phyloP scores from a whole-genome alignment of 2,888 invertebrate genomes.

The Phaedon cochleariae region DNA sequence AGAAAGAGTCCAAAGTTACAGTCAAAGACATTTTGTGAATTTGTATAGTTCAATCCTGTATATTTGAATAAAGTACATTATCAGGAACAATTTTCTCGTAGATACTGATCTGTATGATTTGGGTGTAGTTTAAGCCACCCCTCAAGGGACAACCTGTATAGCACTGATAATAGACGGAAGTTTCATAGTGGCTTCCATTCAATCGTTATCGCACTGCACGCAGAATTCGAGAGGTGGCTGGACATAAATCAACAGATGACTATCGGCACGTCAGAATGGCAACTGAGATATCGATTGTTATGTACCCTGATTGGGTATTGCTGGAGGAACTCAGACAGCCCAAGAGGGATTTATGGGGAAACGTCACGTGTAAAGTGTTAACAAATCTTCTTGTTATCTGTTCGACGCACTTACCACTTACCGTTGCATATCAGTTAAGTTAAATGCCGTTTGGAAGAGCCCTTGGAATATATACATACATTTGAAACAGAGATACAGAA shows the following conservation, averaged over 20 bases:
- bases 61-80: too few species aligned
- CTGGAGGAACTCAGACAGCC: neutral
- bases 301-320: conserved; percentile 23
- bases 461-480: too few species aligned
- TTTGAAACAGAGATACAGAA: too few species aligned
- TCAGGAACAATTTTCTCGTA: too few species aligned
- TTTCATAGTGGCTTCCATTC: neutral
- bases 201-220: neutral
- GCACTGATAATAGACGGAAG: neutral
- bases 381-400: neutral
- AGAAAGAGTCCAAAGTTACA: too few species aligned
- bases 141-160: too few species aligned
- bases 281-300: conserved; percentile 32
- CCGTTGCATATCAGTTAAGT: neutral
- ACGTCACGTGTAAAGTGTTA: neutral
- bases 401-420: neutral
- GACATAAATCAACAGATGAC: conserved; percentile 37
- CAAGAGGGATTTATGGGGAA: neutral
- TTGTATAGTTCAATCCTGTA: too few species aligned
- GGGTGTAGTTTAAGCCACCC: too few species aligned
- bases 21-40: too few species aligned
- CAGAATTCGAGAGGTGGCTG: conserved; percentile 17
- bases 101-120: too few species aligned
- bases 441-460: too few species aligned
- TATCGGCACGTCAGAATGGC: conserved; percentile 28